Conservation (phyloP, 2,797 vertebrate genomes). For the Chloroceryle amazona region DNA sequence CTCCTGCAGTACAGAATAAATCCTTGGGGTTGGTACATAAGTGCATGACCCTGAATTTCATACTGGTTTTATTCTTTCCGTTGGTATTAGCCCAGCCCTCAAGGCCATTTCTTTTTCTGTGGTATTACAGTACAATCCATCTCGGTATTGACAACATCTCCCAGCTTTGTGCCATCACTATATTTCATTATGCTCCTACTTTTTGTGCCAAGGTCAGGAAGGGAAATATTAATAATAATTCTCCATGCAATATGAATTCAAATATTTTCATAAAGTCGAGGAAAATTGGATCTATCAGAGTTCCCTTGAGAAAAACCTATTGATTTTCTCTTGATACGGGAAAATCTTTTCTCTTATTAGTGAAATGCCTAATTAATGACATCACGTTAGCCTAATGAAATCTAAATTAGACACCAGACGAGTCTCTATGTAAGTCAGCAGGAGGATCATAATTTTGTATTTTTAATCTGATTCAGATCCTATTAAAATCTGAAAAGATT, state of each 20-base stretch:
- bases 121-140: background rate
- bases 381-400: constrained; percentile 39
- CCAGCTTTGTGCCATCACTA: background rate
- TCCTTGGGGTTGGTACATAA: background rate
- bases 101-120: constrained; percentile 12
- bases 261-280: constrained; percentile 29
- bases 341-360: constrained; percentile 47
- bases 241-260: background rate
- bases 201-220: background rate
- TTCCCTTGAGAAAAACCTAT: constrained; percentile 29
- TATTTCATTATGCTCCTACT: constrained; percentile 1
- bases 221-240: constrained; percentile 52
- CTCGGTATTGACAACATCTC: background rate
- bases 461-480: background rate
- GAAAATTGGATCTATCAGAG: constrained; percentile 41
- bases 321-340: constrained; percentile 38
- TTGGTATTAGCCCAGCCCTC: background rate
- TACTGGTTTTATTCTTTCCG: background rate
- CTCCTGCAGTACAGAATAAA: background rate
- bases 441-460: constrained; percentile 2
- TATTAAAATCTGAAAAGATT: constrained; percentile 18
- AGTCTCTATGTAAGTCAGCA: background rate
- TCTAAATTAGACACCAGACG: constrained; percentile 36
- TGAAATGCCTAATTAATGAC: constrained; percentile 56
- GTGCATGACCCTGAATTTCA: background rate